These are phyloP conservation scores for Diplolepis rosae DNA, from an alignment of 2,888 invertebrate genomes.

Conservation along the genomic window DNA sequence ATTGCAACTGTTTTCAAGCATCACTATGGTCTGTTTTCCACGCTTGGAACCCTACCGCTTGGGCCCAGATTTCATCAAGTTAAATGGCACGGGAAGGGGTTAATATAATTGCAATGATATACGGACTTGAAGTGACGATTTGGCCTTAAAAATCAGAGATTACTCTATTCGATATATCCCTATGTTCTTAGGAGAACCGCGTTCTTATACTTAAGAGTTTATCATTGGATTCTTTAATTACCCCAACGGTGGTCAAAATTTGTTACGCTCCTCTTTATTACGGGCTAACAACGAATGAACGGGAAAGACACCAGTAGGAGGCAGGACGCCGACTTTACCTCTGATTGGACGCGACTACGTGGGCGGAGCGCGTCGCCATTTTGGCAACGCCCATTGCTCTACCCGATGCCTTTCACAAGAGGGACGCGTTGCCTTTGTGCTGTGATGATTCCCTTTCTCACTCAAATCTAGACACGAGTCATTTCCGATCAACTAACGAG, in stretches of 20 bases:
- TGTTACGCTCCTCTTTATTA: not conserved
- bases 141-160: too few relatives aligned
- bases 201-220: not conserved
- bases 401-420: not conserved
- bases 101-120: too few relatives aligned
- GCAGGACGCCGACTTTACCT: not conserved
- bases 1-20: too few relatives aligned
- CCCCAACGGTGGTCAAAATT: not conserved
- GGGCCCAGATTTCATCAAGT: too few relatives aligned
- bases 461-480: too few relatives aligned
- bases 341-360: slow-evolving; percentile 7
- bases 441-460: not conserved
- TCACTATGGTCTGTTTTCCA: too few relatives aligned
- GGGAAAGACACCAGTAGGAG: not conserved
- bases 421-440: slow-evolving; percentile 4
- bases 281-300: slow-evolving; percentile 15
- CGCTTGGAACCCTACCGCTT: too few relatives aligned
- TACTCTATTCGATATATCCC: too few relatives aligned
- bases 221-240: not conserved
- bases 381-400: not conserved
- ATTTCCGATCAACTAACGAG: too few relatives aligned
- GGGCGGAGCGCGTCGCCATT: slow-evolving; percentile 3
- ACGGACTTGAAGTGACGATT: too few relatives aligned
- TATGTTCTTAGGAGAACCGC: too few relatives aligned
- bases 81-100: too few relatives aligned